Conservation (phyloP, 2,113 vertebrate genomes). For the Phalacrocorax carbo region DNA sequence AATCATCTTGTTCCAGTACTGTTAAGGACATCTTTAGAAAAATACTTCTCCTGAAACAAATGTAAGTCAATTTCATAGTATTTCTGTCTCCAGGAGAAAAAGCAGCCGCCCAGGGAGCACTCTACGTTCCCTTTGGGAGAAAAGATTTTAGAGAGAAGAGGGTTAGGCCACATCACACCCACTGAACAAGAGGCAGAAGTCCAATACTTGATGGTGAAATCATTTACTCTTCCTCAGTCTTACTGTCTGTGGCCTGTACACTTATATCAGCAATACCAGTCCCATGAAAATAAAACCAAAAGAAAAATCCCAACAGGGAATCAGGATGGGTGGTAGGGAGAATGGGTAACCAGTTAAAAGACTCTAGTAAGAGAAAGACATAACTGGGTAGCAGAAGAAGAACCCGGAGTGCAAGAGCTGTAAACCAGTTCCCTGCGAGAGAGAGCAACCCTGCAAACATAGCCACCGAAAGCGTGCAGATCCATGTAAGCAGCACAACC, state of each 20-base stretch:
- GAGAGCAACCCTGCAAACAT: neutral
- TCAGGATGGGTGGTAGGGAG: fast-evolving
- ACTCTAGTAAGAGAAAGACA: neutral
- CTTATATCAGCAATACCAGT: fast-evolving
- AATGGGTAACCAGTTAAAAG: neutral
- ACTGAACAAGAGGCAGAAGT: neutral
- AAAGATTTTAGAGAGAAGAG: neutral
- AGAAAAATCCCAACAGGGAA: neutral
- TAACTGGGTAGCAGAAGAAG: neutral
- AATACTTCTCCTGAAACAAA: neutral
- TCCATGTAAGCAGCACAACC: fast-evolving
- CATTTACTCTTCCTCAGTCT: neutral
- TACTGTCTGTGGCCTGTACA: neutral
- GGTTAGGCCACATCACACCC: neutral
- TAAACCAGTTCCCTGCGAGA: fast-evolving
- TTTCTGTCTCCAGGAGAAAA: neutral
- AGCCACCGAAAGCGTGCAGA: neutral
- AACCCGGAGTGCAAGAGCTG: fast-evolving
- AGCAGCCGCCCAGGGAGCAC: neutral
- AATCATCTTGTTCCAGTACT: neutral
- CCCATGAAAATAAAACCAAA: fast-evolving
- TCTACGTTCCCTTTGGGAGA: neutral
- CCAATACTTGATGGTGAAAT: neutral
- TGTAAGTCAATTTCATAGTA: neutral
- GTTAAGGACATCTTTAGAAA: neutral